These are phyloP conservation scores for Nibea albiflora DNA, from an alignment of 2,113 vertebrate genomes.

Conservation along the genomic window DNA sequence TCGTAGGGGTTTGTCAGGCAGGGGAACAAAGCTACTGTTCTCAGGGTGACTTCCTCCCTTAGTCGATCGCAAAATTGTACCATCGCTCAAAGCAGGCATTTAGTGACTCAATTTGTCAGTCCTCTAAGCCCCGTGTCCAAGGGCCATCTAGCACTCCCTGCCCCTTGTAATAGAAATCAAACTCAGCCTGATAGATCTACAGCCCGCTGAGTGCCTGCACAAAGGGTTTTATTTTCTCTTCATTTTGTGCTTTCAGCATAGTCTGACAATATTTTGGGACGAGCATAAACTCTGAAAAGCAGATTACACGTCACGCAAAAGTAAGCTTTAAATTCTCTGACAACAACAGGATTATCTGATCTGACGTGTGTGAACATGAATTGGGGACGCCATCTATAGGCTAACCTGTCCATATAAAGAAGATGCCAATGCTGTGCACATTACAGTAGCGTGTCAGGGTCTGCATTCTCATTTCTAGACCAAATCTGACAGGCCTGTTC, in stretches of 20 bases:
- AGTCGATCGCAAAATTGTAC: constrained; percentile 24
- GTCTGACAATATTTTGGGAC: constrained; percentile 25
- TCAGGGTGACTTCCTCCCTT: constrained; percentile 34
- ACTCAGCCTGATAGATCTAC: constrained; percentile 28
- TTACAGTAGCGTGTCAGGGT: constrained; percentile 3
- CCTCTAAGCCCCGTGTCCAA: constrained; percentile 46
- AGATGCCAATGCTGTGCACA: background rate
- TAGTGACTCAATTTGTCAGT: constrained; percentile 56
- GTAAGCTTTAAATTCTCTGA: constrained; percentile 24
- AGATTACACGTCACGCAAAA: constrained; percentile 37
- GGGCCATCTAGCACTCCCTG: constrained; percentile 31
- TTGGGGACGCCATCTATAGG: background rate
- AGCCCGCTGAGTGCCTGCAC: background rate
- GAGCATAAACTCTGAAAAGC: constrained; percentile 35
- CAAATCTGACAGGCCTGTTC: too few species aligned
- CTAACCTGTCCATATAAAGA: background rate
- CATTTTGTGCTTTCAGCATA: background rate
- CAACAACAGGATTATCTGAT: constrained; percentile 29
- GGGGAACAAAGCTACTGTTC: constrained; percentile 5
- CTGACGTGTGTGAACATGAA: constrained; percentile 1
- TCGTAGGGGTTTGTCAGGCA: constrained; percentile 16
- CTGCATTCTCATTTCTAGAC: background rate
- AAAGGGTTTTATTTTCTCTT: constrained; percentile 18
- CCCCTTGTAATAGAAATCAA: constrained; percentile 45
- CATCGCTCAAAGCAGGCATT: constrained; percentile 50